phyloP scores from a whole-genome alignment of 2,888 invertebrate genomes.

The Meliscaeva auricollis region DNA sequence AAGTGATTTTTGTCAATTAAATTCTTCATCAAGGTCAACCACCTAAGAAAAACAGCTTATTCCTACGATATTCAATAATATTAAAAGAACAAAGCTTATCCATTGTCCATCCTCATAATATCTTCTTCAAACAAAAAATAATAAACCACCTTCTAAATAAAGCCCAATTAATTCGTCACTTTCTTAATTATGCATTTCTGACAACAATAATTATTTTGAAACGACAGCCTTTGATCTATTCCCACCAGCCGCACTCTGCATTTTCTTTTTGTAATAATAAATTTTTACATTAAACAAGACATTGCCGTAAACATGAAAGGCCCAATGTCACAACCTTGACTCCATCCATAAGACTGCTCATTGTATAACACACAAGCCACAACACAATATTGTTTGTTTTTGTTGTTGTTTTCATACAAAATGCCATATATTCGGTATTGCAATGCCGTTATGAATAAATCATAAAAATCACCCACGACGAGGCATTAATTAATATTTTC shows the following conservation, averaged over 20 bases:
- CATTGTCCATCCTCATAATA: background rate
- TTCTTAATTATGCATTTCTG: constrained; percentile 33
- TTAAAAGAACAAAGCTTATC: no score
- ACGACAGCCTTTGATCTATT: constrained; percentile 53
- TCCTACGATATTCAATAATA: no score
- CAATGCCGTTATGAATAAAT: constrained; percentile 50
- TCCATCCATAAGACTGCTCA: constrained; percentile 14
- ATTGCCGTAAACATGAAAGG: constrained; percentile 33
- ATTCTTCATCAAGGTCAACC: background rate
- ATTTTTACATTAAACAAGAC: constrained; percentile 43
- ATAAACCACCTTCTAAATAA: constrained; percentile 42
- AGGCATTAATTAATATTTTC: constrained; percentile 35
- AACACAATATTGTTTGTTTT: constrained; percentile 14
- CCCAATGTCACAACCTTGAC: constrained; percentile 45
- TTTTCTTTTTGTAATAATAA: background rate
- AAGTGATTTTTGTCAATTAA: no score
- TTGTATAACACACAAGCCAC: constrained; percentile 7
- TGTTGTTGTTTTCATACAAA: constrained; percentile 21
- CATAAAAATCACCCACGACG: constrained; percentile 36
- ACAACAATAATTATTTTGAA: background rate
- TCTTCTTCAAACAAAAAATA: background rate
- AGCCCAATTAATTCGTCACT: constrained; percentile 46
- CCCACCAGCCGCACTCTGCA: background rate
- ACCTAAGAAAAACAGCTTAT: background rate
- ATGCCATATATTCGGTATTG: constrained; percentile 32